Base-by-base conservation (phyloP, 1,140 invertebrate species). In the Drosophila busckii region DNA sequence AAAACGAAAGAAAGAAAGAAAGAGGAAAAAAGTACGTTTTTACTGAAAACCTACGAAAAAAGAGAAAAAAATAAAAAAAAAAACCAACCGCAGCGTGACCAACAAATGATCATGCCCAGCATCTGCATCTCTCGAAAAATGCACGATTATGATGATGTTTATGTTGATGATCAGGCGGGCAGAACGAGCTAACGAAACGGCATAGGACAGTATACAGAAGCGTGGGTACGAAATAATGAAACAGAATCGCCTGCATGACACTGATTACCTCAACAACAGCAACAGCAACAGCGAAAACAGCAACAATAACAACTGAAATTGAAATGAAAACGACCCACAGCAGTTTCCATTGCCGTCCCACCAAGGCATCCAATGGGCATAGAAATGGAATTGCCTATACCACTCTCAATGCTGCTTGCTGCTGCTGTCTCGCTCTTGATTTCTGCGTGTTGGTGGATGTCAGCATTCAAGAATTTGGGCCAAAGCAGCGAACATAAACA, bases 161-260 rank as follows among this genome's bases (percentile, higher is more conserved):
- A 62, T 56, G 70, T 56, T 56, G 66, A 62, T 62, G 66, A 76
- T 70, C 60, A 70, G 71, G 52, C 59, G 49, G 52, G 52, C 59
- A 62, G 59, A 62, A 62, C 44, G n/a, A n/a, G 44, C 52, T 42
- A 66, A 66, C 54, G 31, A 48, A 16, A 2, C n/a, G 22, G 4
- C 20, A 34, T 16, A 22, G 28, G 26, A 4, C 16, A 25, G 5
- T 26, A 48, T 32, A 32, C 23, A 44, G 45, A 54, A 65, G 61
- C 70, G 71, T 78, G 70, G 70, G 70, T 76, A 78, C 71, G 46
- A 78, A 78, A 76, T 70, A 76, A 76, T 58, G 70, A 70, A 75
- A 68, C 70, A 56, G 71, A 76, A 76, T 76, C 61, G 70, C 71
- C 66, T 62, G 70, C 71, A 76, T 78, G 70, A 66, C 70, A 76